These are phyloP conservation scores for Asarcornis scutulata DNA, from an alignment of 2,113 vertebrate species.

Conservation along the genomic window DNA sequence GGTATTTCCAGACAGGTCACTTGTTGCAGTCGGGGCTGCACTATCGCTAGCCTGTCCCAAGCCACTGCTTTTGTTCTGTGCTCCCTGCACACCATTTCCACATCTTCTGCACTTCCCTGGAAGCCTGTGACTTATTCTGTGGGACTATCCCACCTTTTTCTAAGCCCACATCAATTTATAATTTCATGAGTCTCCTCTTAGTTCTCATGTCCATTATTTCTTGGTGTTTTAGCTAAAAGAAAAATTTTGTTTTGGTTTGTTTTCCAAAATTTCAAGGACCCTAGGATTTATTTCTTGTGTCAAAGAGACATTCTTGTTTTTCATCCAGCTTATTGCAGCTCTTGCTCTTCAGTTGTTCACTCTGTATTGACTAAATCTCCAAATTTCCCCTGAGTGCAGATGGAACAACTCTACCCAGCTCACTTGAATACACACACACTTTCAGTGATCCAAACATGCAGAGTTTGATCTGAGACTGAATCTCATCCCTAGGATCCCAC, in stretches of 20 bases:
- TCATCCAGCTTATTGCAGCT: not conserved
- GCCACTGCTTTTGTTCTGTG: not conserved
- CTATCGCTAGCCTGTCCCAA: too few species aligned
- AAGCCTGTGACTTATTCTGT: not conserved
- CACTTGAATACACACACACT: not conserved
- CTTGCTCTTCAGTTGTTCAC: not conserved
- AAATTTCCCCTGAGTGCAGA: not conserved
- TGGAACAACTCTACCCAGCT: not conserved
- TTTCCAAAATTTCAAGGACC: not conserved
- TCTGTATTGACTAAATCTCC: not conserved
- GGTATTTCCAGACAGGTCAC: not conserved
- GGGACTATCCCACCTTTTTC: not conserved
- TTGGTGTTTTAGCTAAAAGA: not conserved
- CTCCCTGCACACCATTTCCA: not conserved
- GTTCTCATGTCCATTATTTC: not conserved
- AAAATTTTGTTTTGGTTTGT: too few species aligned
- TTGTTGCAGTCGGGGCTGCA: too few species aligned
- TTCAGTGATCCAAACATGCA: not conserved
- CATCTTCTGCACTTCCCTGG: not conserved
- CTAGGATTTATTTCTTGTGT: not conserved
- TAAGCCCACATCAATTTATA: not conserved
- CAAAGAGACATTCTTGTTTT: not conserved
- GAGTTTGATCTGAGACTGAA: not conserved
- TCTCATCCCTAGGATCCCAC: not conserved
- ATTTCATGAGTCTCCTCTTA: not conserved